phyloP scores from a whole-genome alignment of 2,888 invertebrate species.

The Tridacna crocea region DNA sequence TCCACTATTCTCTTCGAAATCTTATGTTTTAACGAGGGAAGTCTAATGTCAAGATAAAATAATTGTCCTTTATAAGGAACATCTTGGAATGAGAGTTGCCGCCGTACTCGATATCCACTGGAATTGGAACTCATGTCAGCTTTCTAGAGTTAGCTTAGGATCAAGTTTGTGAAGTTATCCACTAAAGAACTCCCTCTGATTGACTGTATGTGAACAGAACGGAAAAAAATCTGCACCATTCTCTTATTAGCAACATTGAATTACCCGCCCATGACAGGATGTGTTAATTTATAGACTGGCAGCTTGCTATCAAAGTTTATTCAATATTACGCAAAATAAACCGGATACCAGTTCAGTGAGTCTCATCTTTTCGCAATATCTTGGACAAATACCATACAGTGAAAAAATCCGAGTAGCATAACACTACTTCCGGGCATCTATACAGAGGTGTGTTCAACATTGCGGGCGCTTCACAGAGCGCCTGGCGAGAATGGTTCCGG shows the following conservation, averaged over 20 bases:
- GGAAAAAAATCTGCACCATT: not conserved
- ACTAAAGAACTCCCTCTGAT: not conserved
- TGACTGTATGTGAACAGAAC: not conserved
- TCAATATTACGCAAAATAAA: too few relatives aligned
- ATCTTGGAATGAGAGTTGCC: constrained; percentile 61
- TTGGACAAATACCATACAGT: too few relatives aligned
- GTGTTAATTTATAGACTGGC: too few relatives aligned
- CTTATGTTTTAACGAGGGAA: constrained; percentile 50
- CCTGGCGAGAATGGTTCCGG: too few relatives aligned
- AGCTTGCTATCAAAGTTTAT: too few relatives aligned
- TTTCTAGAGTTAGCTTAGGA: not conserved
- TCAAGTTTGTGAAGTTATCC: not conserved
- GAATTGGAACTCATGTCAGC: constrained; percentile 47
- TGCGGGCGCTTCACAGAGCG: too few relatives aligned
- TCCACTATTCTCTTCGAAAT: constrained; percentile 50
- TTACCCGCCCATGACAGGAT: constrained; percentile 20
- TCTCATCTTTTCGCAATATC: too few relatives aligned
- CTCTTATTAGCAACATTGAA: not conserved
- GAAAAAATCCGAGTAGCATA: too few relatives aligned
- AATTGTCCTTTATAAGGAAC: constrained; percentile 50
- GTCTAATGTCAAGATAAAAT: constrained; percentile 67
- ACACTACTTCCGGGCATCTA: too few relatives aligned
- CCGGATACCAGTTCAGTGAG: too few relatives aligned
- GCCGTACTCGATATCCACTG: constrained; percentile 48
- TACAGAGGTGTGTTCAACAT: too few relatives aligned